Evolutionary conservation across 2,888 invertebrate species (phyloP), one percentile per base, ranked within the genome.

Genomic region (Empis livida): DNA sequence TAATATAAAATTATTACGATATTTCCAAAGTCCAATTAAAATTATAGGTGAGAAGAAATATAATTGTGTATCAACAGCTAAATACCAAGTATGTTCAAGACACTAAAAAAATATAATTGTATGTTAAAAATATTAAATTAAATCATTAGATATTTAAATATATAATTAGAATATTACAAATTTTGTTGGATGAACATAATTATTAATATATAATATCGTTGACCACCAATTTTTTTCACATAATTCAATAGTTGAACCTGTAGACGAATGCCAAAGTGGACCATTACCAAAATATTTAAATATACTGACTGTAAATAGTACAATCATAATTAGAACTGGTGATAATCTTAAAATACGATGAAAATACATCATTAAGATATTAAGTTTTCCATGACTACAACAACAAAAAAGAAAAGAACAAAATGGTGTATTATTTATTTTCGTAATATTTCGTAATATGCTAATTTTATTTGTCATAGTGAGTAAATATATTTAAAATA

Each of bases 61-160:
- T 37, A 78, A 57, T 56, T 78, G 78, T 54, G 74, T 76, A 54
- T 78, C 78, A 11, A 77, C 73, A 4, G 76, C 71, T 38, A 78
- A 59, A 54, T 77, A 78, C 78, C 78, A 78, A 0, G 74, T 70
- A 55, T 76, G 77, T 27, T 67, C 65, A 31, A 77, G 57, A 56
- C 77, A 78, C 70, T 69, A 42, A 13, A 44, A 10, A 13, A 13
- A 5, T n/a, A 9, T 5, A n/a, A 35, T n/a, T n/a, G 5, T n/a
- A 35, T 35, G n/a, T n/a, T n/a, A n/a, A n/a, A n/a, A n/a, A 35
- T 35, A 32, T 5, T 13, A n/a, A 35, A 35, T 35, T 35, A n/a
- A 35, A 5, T 13, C 4, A 32, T 32, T 32, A 32, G n/a, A 35
- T 35, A 35, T 35, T 35, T n/a, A 35, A n/a, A n/a, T 8, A 9